Evolutionary conservation across 1,140 invertebrate genomes (phyloP), one percentile per base, ranked within the genome.

Genomic region (Neodiprion lecontei): DNA sequence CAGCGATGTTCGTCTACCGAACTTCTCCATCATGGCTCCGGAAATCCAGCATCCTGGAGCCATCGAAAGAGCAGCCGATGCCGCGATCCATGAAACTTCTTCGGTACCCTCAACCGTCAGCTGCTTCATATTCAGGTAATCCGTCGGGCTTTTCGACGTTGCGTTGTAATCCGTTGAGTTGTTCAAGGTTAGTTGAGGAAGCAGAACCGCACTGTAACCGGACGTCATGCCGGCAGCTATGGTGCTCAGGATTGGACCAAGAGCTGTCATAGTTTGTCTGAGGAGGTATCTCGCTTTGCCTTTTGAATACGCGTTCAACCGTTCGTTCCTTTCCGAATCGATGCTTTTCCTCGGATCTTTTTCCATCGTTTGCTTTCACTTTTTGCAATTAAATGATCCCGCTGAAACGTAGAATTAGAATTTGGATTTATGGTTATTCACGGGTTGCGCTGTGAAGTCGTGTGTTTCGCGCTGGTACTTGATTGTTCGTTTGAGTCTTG

Each of bases 1-100:
- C 69, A 94, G 89, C 0, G 92, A 91, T 9, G 81, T 86, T 79
- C 91, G 92, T 72, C 95, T 86, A 7, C 95, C 95, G 71, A 92
- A 88, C 75, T 89, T 91, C 76, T 95, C 93, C 83, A 94, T 92
- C 61, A 92, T 78, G 78, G 90, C 87, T 3, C 92, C 90, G 8
- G 89, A 88, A 12, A 92, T 78, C 23, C 92, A 85, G 72, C 91
- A 92, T 0, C 91, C 91, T 0, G 90, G 86, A 0, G 89, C 89
- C 91, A 92, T 91, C 1, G 91, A 89, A 2, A 93, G 83, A 0
- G 91, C 88, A 66, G 90, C 89, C 79, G 91, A 89, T 69, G 91
- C 91, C 89, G 86, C 91, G 75, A 93, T 91, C 92, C 92, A 93
- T 11, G 92, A 92, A 48, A 87, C 87, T 12, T 91, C 86, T 69